Evolutionary conservation across 2,113 vertebrate species (phyloP).

Genomic region (Lates calcarifer): DNA sequence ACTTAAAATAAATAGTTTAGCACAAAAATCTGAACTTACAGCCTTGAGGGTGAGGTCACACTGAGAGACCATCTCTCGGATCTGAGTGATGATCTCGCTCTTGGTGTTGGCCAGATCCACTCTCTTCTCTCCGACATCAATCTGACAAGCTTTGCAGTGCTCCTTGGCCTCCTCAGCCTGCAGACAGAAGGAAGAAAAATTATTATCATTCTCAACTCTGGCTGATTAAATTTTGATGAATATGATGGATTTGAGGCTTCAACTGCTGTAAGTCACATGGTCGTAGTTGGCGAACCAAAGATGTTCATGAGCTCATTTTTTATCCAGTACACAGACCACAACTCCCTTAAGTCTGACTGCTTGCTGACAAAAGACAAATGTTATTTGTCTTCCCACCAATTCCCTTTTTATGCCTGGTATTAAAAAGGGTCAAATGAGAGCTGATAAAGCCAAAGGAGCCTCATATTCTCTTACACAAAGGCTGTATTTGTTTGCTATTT

Average conservation of each 20-base stretch:
- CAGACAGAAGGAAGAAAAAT: background rate
- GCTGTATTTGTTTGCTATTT: too few species aligned
- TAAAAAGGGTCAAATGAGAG: background rate
- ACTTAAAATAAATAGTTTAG: background rate
- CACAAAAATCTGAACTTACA: conserved; percentile 81
- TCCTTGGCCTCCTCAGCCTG: conserved; percentile 95
- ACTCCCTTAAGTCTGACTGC: background rate
- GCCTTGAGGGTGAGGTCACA: conserved; percentile 98
- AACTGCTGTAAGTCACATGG: background rate
- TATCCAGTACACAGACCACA: too few species aligned
- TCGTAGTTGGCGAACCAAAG: background rate
- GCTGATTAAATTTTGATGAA: too few species aligned
- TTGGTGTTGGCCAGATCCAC: conserved; percentile 91
- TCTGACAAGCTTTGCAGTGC: conserved; percentile 90
- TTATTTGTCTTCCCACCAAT: too few species aligned
- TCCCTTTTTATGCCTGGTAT: background rate
- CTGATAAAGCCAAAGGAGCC: too few species aligned
- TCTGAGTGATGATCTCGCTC: conserved; percentile 91
- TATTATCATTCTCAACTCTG: background rate
- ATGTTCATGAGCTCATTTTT: background rate
- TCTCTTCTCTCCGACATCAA: conserved; percentile 90
- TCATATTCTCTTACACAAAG: too few species aligned
- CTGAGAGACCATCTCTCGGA: conserved; percentile 94
- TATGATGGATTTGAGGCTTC: background rate
- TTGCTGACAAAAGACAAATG: background rate